Conservation (phyloP, 2,113 vertebrate genomes). For the Ranitomeya imitator region DNA sequence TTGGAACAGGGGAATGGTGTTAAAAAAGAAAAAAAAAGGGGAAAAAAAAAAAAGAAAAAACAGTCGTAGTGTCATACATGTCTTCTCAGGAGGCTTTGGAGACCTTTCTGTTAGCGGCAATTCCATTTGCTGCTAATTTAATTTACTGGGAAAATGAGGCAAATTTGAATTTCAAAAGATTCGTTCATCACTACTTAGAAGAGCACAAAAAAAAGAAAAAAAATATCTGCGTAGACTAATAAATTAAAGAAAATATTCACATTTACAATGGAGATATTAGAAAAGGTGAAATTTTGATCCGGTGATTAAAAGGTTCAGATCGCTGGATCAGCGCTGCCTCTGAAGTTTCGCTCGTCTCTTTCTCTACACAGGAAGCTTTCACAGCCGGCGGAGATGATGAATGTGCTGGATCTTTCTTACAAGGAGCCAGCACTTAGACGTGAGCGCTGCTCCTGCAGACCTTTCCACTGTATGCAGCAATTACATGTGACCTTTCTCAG, state of each 20-base stretch:
- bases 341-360: background rate
- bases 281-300: background rate
- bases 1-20: too few species aligned
- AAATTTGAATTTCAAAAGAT: too few species aligned
- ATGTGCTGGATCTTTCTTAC: background rate
- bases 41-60: too few species aligned
- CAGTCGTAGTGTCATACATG: too few species aligned
- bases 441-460: background rate
- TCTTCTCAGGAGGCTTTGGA: too few species aligned
- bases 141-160: too few species aligned
- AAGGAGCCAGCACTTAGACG: background rate
- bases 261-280: background rate
- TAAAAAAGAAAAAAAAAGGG: too few species aligned
- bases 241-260: background rate
- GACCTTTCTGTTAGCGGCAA: too few species aligned
- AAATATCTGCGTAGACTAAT: background rate
- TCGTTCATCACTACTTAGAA: too few species aligned
- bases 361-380: background rate
- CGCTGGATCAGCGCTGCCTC: background rate
- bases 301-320: background rate
- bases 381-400: background rate
- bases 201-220: background rate
- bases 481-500: slow-evolving; percentile 51
- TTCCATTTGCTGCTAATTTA: too few species aligned
- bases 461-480: slow-evolving; percentile 28